Evolutionary conservation across 2,113 vertebrate genomes (phyloP), one percentile per base, ranked within the genome.

Genomic region (Nettapus auritus): DNA sequence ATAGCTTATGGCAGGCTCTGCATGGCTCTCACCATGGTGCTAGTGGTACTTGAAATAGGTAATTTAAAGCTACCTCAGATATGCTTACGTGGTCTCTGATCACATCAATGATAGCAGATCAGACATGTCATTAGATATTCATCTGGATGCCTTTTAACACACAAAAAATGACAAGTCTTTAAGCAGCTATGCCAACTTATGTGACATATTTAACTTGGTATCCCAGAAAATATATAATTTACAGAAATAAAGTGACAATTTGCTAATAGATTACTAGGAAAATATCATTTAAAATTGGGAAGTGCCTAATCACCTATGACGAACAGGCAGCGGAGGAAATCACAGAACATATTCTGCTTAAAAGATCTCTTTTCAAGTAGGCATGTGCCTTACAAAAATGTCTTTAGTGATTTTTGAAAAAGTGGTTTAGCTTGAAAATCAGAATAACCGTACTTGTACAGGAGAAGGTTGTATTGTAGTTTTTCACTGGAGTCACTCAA

Each of bases 161-260:
- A 56, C 93, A 91, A 38, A 38, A 93, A 88, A 94, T 95, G 84
- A 57, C 89, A 95, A 74, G 86, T 92, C 71, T 97, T 94, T 87
- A 89, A 88, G 57, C 85, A 96, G 66, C 90, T 33, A 6, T 55
- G 34, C 70, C 78, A 70, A 7, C 44, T 33, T 42, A 4, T 25
- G 88, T 87, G 46, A 91, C 95, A 91, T 91, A 55, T 88, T 89
- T 66, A 44, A 93, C 79, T 76, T 25, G 12, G 5, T 25, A 78
- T 93, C 88, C 81, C 38, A 81, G 85, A 29, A 85, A 97, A 64
- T 67, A 74, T 15, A 25, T 70, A 68, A 40, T 82, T 73, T 13
- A 62, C n/a, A 36, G 36, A 82, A 93, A 80, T 1, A 3, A 23
- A 18, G 33, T 85, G 8, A 91, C 40, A 5, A 33, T 76, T 50